A percentile compares a stretch with the other conserved stretches of the same genome.
Conservation (phyloP, 2,797 vertebrate species). For the Distichodus sexfasciatus region DNA sequence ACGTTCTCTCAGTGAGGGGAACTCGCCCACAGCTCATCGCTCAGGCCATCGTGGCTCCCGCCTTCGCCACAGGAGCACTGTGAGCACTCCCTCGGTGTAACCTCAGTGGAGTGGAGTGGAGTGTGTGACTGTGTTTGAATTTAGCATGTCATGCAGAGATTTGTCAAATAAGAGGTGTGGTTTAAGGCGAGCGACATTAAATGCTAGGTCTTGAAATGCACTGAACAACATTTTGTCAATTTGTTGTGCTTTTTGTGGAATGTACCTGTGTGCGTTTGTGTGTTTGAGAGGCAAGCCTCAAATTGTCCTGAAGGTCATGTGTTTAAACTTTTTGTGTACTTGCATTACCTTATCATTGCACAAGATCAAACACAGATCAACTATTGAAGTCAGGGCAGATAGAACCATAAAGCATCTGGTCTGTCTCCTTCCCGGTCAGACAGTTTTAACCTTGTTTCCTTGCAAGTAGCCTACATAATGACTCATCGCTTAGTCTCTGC, state of each 20-base stretch:
- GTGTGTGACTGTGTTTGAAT: not conserved
- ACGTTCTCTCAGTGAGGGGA: conserved; percentile 73
- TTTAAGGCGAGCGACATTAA: too few relatives aligned
- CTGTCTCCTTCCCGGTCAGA: too few relatives aligned
- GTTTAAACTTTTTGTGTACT: not conserved
- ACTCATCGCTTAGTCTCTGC: too few relatives aligned
- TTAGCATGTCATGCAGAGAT: too few relatives aligned
- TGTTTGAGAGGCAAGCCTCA: too few relatives aligned
- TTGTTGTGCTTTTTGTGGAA: too few relatives aligned
- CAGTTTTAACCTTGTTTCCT: too few relatives aligned
- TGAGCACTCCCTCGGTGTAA: conserved; percentile 38
- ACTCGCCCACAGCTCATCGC: conserved; percentile 63
- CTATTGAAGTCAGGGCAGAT: not conserved
- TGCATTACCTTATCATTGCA: not conserved
- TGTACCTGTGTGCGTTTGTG: conserved; percentile 24
- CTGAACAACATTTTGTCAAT: too few relatives aligned
- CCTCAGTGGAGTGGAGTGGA: not conserved
- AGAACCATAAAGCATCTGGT: not conserved
- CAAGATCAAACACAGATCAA: not conserved
- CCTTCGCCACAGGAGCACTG: conserved; percentile 52
- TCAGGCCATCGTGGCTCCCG: conserved; percentile 56
- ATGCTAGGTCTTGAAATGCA: too few relatives aligned
- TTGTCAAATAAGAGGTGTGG: too few relatives aligned
- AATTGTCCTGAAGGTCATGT: not conserved
- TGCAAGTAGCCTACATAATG: too few relatives aligned